Percentiles rank a stretch among this genome's conserved stretches.
phyloP scores from a whole-genome alignment of 2,797 vertebrate species.

The Bryconaethiops microstoma region DNA sequence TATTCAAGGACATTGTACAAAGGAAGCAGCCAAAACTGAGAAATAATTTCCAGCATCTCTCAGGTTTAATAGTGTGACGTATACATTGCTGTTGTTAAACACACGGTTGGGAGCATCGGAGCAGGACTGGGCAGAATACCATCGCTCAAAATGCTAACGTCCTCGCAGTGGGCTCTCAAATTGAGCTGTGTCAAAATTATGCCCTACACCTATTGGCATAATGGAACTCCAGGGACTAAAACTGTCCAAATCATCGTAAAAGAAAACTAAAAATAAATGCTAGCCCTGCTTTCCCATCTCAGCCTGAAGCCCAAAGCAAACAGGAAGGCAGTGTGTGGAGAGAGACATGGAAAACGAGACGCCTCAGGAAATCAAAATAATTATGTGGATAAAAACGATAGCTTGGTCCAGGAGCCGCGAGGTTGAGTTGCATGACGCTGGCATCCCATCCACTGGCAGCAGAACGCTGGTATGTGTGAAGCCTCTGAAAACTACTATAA shows the following conservation, averaged over 20 bases:
- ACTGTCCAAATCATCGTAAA: slow-evolving; percentile 53
- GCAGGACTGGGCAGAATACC: background rate
- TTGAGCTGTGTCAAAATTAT: slow-evolving; percentile 51
- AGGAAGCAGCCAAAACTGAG: background rate
- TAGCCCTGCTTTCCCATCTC: slow-evolving; percentile 40
- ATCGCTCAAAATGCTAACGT: slow-evolving; percentile 17
- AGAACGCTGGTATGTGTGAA: slow-evolving; percentile 41
- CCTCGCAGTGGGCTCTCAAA: slow-evolving; percentile 34
- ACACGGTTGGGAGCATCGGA: background rate
- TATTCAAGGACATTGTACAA: background rate
- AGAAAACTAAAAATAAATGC: slow-evolving; percentile 58
- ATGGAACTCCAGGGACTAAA: slow-evolving; percentile 43
- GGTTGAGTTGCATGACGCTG: slow-evolving; percentile 24
- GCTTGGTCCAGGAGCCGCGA: slow-evolving; percentile 34
- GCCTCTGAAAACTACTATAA: slow-evolving; percentile 52
- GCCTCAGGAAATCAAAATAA: slow-evolving; percentile 62
- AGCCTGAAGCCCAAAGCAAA: slow-evolving; percentile 57
- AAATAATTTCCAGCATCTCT: slow-evolving; percentile 6
- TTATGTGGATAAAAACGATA: slow-evolving; percentile 53
- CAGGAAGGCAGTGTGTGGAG: slow-evolving; percentile 44
- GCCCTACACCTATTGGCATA: slow-evolving; percentile 44
- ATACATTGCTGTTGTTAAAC: background rate
- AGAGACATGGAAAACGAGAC: slow-evolving; percentile 55
- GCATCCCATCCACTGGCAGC: slow-evolving; percentile 39
- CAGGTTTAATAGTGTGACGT: background rate